Evolutionary conservation across 2,888 invertebrate genomes (phyloP).

Genomic region (Lasioglossum oenotherae): DNA sequence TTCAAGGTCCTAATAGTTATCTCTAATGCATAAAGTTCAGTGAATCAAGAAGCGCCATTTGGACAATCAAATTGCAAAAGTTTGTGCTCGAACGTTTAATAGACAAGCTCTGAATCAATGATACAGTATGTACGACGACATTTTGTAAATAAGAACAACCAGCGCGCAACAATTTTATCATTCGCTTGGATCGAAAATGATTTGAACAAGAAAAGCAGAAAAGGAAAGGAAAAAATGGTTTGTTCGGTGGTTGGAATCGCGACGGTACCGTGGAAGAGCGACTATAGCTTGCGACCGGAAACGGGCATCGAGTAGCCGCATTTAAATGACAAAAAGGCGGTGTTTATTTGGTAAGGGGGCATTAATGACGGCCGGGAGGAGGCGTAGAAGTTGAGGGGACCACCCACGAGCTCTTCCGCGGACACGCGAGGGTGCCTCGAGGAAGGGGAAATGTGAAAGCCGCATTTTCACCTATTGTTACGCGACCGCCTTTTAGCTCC

Average conservation of each 20-base stretch:
- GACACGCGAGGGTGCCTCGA: neutral
- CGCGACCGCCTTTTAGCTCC: conserved; percentile 49
- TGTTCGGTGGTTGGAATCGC: conserved; percentile 3
- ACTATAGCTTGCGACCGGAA: conserved; percentile 47
- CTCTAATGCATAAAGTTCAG: too few relatives aligned
- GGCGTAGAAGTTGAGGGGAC: conserved; percentile 3
- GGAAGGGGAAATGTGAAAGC: conserved; percentile 61
- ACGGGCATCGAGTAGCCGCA: conserved; percentile 48
- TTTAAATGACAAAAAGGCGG: conserved; percentile 57
- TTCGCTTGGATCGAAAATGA: neutral
- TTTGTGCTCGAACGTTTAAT: too few relatives aligned
- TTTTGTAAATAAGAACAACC: too few relatives aligned
- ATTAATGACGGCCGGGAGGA: conserved; percentile 34
- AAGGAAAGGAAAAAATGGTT: neutral
- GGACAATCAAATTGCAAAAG: too few relatives aligned
- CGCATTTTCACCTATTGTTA: conserved; percentile 63
- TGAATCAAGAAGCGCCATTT: too few relatives aligned
- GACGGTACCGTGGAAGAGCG: neutral
- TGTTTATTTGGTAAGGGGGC: conserved; percentile 55
- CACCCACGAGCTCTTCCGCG: conserved; percentile 18
- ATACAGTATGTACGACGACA: too few relatives aligned
- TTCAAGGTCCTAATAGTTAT: too few relatives aligned
- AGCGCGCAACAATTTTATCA: too few relatives aligned
- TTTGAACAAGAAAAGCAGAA: neutral
- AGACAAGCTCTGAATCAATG: too few relatives aligned